Conservation (phyloP, 1,140 invertebrate species). For the Aphidius gifuensis region DNA sequence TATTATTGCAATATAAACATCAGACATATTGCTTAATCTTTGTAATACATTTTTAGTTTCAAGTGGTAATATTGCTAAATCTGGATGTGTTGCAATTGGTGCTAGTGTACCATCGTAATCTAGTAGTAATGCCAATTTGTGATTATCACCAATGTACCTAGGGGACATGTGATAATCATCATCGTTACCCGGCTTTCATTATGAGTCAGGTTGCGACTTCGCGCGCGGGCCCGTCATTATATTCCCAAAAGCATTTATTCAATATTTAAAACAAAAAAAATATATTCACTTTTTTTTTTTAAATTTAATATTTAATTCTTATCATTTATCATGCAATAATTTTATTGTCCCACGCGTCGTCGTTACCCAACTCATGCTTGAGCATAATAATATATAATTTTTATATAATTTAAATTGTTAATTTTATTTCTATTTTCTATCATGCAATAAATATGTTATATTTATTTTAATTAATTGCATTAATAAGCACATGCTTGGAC, state of each 20-base stretch:
- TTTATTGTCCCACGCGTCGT: slow-evolving; percentile 34
- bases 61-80: slow-evolving; percentile 76
- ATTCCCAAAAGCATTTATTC: slow-evolving; percentile 25
- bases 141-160: slow-evolving; percentile 81
- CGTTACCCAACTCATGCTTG: slow-evolving; percentile 46
- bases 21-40: slow-evolving; percentile 79
- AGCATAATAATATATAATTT: neutral
- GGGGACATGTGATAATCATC: slow-evolving; percentile 45
- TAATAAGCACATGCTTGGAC: neutral
- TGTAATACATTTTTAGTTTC: slow-evolving; percentile 84
- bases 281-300: too few species aligned
- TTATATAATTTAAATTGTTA: neutral
- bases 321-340: slow-evolving; percentile 20
- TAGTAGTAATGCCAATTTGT: slow-evolving; percentile 78
- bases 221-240: slow-evolving; percentile 42
- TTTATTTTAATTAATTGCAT: slow-evolving; percentile 12
- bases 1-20: slow-evolving; percentile 85
- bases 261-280: too few species aligned
- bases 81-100: slow-evolving; percentile 84
- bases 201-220: slow-evolving; percentile 45
- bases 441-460: neutral
- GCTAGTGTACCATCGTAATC: slow-evolving; percentile 90
- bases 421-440: neutral
- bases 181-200: slow-evolving; percentile 50
- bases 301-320: neutral